Evolutionary conservation across 2,113 vertebrate genomes (phyloP).

Genomic region (Oryzias celebensis): DNA sequence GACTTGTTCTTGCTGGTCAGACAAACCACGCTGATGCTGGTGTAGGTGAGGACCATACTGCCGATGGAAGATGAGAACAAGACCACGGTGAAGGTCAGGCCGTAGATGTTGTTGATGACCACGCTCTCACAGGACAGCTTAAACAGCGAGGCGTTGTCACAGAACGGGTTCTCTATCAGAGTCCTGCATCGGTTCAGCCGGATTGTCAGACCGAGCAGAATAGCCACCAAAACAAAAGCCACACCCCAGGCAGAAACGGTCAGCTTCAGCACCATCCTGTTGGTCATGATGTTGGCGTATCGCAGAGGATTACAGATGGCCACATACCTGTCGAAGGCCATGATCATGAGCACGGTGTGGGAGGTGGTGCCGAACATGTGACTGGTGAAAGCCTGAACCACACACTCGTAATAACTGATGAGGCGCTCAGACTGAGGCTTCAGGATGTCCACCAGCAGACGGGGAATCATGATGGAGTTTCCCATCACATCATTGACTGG

Average conservation of each 20-base stretch:
- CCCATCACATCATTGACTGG: slow-evolving; percentile 52
- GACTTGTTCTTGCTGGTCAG: slow-evolving; percentile 49
- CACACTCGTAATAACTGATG: slow-evolving; percentile 57
- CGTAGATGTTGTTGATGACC: slow-evolving; percentile 55
- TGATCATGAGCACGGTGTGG: slow-evolving; percentile 57
- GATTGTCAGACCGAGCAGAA: slow-evolving; percentile 53
- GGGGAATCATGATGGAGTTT: slow-evolving; percentile 36
- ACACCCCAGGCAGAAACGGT: slow-evolving; percentile 52
- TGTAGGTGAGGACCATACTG: slow-evolving; percentile 50
- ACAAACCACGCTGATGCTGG: slow-evolving; percentile 50
- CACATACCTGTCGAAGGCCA: slow-evolving; percentile 69
- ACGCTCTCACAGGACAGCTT: slow-evolving; percentile 63
- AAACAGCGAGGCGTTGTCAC: slow-evolving; percentile 45
- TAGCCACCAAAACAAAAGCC: slow-evolving; percentile 39
- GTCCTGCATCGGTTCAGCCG: slow-evolving; percentile 54
- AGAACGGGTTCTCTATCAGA: slow-evolving; percentile 45
- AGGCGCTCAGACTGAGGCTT: slow-evolving; percentile 27
- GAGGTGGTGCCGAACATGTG: slow-evolving; percentile 35
- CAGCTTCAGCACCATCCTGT: slow-evolving; percentile 48
- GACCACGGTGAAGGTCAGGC: slow-evolving; percentile 42
- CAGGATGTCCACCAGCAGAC: slow-evolving; percentile 50
- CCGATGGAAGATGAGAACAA: slow-evolving; percentile 47
- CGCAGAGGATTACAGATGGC: slow-evolving; percentile 56
- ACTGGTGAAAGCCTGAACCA: slow-evolving; percentile 53
- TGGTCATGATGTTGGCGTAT: slow-evolving; percentile 56